Conservation (phyloP, 2,113 vertebrate genomes). For the Lucifuga dentata region DNA sequence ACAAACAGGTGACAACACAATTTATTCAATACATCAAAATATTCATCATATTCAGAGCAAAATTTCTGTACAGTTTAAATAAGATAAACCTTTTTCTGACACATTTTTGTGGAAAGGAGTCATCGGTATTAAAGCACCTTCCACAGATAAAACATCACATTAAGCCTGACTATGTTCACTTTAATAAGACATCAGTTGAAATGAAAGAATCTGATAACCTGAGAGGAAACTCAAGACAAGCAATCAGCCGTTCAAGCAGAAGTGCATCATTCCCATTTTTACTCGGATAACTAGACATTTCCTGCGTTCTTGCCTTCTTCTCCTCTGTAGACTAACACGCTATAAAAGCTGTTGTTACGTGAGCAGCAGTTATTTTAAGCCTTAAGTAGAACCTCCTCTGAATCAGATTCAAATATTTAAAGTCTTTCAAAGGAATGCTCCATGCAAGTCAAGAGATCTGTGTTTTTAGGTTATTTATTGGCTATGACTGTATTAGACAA, state of each 20-base stretch:
- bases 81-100: constrained; percentile 8
- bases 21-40: constrained; percentile 47
- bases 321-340: neutral
- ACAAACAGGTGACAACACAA: neutral
- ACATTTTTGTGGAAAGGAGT: constrained; percentile 6
- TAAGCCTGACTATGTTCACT: neutral
- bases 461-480: constrained; percentile 17
- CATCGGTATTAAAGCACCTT: constrained; percentile 10
- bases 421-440: constrained; percentile 17
- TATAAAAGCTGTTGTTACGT: constrained; percentile 30
- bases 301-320: constrained; percentile 25
- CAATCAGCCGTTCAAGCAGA: constrained; percentile 1
- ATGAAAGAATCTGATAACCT: neutral
- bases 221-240: neutral
- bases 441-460: constrained; percentile 1
- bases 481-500: neutral
- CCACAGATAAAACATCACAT: neutral
- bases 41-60: constrained; percentile 12
- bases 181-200: constrained; percentile 3
- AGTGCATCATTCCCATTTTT: constrained; percentile 10
- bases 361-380: constrained; percentile 44
- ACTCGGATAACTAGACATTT: constrained; percentile 33
- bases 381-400: neutral
- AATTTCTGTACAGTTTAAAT: constrained; percentile 17
- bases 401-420: constrained; percentile 18